A percentile compares a stretch with the other conserved stretches of the same genome.
phyloP scores from a whole-genome alignment of 2,113 vertebrate species.

The Poecilia latipinna region DNA sequence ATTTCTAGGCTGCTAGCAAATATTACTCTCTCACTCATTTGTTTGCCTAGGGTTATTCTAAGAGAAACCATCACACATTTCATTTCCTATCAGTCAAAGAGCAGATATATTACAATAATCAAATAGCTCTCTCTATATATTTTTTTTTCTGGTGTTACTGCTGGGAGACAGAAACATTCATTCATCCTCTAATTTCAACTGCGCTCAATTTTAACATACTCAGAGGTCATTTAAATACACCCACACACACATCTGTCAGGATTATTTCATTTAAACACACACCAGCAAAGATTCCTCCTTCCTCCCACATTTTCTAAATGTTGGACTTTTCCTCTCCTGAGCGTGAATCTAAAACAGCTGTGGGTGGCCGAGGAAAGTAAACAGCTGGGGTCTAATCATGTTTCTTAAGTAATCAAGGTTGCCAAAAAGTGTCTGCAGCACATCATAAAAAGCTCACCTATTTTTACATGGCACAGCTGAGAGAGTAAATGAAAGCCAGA shows the following conservation, averaged over 20 bases:
- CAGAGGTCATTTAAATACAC: not conserved
- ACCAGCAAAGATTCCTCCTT: not conserved
- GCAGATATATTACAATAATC: not conserved
- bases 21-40: too few species aligned
- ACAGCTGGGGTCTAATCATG: constrained; percentile 27
- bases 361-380: constrained; percentile 10
- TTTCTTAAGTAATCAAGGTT: constrained; percentile 16
- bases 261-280: not conserved
- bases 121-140: too few species aligned
- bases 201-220: not conserved
- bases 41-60: not conserved
- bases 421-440: constrained; percentile 17
- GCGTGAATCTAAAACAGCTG: constrained; percentile 14
- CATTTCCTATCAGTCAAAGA: not conserved
- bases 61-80: not conserved
- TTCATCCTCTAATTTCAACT: not conserved
- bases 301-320: constrained; percentile 7
- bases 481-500: constrained; percentile 28
- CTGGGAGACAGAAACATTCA: not conserved
- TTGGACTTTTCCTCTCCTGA: constrained; percentile 26
- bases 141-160: not conserved
- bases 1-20: not conserved
- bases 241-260: not conserved
- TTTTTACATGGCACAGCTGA: constrained; percentile 15
- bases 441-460: constrained; percentile 15